Percentiles rank a stretch among this genome's conserved stretches.
Evolutionary conservation across 1,140 invertebrate species (phyloP).

Genomic region (Drosophila bipectinata): DNA sequence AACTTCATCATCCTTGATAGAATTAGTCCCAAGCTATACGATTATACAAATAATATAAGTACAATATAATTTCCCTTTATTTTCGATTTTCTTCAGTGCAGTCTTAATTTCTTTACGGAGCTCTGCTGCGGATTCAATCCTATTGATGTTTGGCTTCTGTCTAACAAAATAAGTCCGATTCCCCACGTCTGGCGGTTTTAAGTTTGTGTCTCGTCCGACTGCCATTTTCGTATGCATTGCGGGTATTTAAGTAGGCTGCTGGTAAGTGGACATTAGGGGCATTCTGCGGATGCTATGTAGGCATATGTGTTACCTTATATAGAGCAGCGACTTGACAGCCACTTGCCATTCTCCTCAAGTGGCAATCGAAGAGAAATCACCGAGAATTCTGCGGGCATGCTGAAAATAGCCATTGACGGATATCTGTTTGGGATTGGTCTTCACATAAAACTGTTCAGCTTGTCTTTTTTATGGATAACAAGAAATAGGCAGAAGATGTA

Average conservation of each 20-base stretch:
- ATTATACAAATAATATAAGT: too few relatives aligned
- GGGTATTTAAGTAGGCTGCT: constrained; percentile 73
- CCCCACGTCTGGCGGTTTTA: constrained; percentile 3
- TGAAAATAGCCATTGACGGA: constrained; percentile 51
- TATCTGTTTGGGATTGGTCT: constrained; percentile 24
- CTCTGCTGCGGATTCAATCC: constrained; percentile 16
- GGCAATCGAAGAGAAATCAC: constrained; percentile 56
- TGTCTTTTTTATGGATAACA: constrained; percentile 12
- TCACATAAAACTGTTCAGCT: constrained; percentile 9
- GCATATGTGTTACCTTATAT: constrained; percentile 77
- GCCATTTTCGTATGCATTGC: constrained; percentile 69
- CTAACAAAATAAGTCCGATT: constrained; percentile 16
- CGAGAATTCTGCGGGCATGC: constrained; percentile 45
- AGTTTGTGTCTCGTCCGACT: constrained; percentile 22
- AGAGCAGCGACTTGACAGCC: constrained; percentile 63
- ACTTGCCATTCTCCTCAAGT: constrained; percentile 57
- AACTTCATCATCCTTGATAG: too few relatives aligned
- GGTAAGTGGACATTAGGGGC: constrained; percentile 78
- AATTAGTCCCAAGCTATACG: too few relatives aligned
- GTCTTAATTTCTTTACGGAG: constrained; percentile 2
- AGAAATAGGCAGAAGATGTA: constrained; percentile 2
- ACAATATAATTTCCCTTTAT: too few relatives aligned
- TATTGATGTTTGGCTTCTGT: constrained; percentile 61
- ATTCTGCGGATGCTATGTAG: constrained; percentile 62
- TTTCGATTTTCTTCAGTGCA: constrained; percentile 14